Evolutionary conservation across 2,797 vertebrate species (phyloP).

Genomic region (Poeciliopsis gracilis): DNA sequence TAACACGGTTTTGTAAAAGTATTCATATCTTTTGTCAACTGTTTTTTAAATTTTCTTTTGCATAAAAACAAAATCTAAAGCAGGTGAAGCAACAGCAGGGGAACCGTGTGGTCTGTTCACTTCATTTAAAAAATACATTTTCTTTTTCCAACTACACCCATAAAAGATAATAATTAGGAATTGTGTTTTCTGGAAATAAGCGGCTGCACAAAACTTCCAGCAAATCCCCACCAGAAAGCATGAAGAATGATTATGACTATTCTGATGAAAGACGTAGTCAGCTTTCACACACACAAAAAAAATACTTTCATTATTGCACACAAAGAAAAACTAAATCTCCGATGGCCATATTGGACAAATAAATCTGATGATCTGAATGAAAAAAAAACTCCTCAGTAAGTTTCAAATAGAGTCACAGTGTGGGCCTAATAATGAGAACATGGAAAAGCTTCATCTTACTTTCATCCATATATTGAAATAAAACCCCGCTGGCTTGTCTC

Average conservation of each 20-base stretch:
- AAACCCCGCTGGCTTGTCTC: conserved; percentile 55
- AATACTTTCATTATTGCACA: conserved; percentile 13
- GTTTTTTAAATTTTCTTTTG: too few species aligned
- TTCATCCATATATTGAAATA: conserved; percentile 46
- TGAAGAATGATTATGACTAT: neutral
- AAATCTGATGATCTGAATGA: conserved; percentile 37
- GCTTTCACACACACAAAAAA: conserved; percentile 26
- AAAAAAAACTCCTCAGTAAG: conserved; percentile 20
- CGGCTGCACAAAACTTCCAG: neutral
- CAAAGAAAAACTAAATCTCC: conserved; percentile 7
- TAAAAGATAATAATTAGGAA: neutral
- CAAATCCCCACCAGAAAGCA: neutral
- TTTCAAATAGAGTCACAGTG: conserved; percentile 35
- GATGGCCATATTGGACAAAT: conserved; percentile 27
- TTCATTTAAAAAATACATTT: neutral
- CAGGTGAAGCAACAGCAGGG: neutral
- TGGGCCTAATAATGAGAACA: conserved; percentile 37
- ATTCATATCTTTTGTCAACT: too few species aligned
- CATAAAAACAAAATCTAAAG: neutral
- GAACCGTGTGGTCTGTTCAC: neutral
- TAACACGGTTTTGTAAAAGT: neutral
- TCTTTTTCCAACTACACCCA: neutral
- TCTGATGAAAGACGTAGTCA: conserved; percentile 20
- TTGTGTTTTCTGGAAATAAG: neutral
- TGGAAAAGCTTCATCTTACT: conserved; percentile 65